Percentiles rank a stretch among this genome's conserved stretches.
These are phyloP conservation scores for Cheilosia vulpina DNA, from an alignment of 2,888 invertebrate genomes.

Conservation along the genomic window DNA sequence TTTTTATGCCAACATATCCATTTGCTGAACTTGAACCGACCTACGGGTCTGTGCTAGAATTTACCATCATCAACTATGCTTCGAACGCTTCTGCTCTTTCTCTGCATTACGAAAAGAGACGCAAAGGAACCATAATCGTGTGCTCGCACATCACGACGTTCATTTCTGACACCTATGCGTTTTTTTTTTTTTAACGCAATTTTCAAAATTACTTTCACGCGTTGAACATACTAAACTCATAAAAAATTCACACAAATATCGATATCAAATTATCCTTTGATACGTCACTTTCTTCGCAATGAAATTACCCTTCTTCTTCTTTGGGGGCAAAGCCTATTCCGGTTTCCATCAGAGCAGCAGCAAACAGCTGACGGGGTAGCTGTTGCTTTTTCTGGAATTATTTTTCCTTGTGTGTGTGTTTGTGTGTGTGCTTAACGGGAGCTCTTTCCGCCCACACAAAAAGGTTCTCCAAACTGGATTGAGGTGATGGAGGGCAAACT, in stretches of 20 bases:
- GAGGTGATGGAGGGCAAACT: not conserved
- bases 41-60: no score
- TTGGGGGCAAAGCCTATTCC: not conserved
- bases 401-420: not conserved
- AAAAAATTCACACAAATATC: not conserved
- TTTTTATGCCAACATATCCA: no score
- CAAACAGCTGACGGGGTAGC: slow-evolving; percentile 66
- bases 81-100: no score
- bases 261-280: not conserved
- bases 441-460: slow-evolving; percentile 38
- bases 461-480: not conserved
- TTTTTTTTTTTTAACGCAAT: not conserved
- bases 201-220: not conserved
- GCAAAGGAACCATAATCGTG: no score
- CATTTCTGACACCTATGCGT: no score
- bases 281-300: not conserved
- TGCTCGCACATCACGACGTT: no score
- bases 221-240: not conserved
- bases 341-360: not conserved
- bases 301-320: not conserved
- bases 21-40: no score
- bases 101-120: no score
- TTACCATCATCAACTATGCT: no score
- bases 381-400: slow-evolving; percentile 60
- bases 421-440: slow-evolving; percentile 25